Base-by-base conservation (phyloP, 2,113 vertebrate species). In the Cyprinodon variegatus region DNA sequence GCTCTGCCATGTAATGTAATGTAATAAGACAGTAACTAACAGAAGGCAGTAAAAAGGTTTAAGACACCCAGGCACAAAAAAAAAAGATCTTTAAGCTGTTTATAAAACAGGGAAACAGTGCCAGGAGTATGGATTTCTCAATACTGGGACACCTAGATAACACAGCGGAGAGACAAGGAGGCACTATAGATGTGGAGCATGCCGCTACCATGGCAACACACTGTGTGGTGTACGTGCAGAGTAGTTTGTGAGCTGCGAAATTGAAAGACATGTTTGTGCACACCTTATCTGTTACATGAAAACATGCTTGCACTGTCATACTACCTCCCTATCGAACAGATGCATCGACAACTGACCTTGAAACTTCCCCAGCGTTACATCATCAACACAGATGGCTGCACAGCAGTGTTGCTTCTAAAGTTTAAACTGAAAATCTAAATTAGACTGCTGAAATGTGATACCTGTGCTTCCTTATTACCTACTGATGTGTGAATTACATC, bases 281-380 rank as follows among this genome's bases (percentile, higher is more conserved):
- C 75, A 78, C 71, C 72, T 41, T 81, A 76, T 82, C 82, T 77
- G 71, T 79, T 82, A 83, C 87, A 91, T 84, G 89, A 77, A 83
- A 75, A n/a, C 70, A 68, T 70, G 78, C 61, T 72, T 48, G 68
- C 53, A 40, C 72, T 13, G 57, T 50, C 77, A 84, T 64, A 9
- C 61, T 68, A 65, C 77, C 74, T 40, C 41, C 50, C 36, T 60
- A 63, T 39, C 78, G 66, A 78, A 73, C 68, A 43, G 3, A 60
- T 45, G 81, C 74, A 76, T 78, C 36, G 72, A 79, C 13, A 50
- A 50, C 50, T 3, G 14, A 67, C 61, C 45, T 50, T 37, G 14
- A 72, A 57, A 57, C 20, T 57, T 57, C n/a, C 20, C 69, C 75
- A 78, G 46, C 57, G 71, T 81, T 65, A 86, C 63, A 59, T 84